A percentile compares a stretch with the other conserved stretches of the same genome.
Evolutionary conservation across 2,888 invertebrate genomes (phyloP).

Genomic region (Microctonus brassicae): DNA sequence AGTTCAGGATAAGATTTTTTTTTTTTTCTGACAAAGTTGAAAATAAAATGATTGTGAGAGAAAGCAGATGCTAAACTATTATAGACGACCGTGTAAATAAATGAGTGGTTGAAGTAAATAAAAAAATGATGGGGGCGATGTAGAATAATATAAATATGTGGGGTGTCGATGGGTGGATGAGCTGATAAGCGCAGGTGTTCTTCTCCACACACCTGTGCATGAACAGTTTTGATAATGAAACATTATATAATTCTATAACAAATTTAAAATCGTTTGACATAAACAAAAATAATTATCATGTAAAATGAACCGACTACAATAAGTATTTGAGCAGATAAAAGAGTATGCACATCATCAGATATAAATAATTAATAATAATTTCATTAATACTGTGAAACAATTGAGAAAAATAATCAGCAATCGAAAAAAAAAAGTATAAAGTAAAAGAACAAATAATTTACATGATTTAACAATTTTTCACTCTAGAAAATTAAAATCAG

Average conservation of each 20-base stretch:
- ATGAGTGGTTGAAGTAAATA: neutral
- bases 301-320: neutral
- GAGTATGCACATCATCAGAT: neutral
- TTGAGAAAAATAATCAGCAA: no score
- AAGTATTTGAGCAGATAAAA: neutral
- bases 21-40: neutral
- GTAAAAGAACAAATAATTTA: no score
- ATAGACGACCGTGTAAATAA: neutral
- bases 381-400: no score
- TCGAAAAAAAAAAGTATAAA: no score
- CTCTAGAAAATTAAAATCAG: no score
- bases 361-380: no score
- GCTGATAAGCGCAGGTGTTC: slow-evolving; percentile 51
- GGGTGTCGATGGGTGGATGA: neutral
- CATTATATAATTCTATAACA: no score
- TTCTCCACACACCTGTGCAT: slow-evolving; percentile 51
- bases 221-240: slow-evolving; percentile 15
- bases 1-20: neutral
- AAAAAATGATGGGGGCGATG: neutral
- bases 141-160: neutral
- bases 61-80: neutral
- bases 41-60: neutral
- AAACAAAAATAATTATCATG: neutral
- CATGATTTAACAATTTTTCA: no score
- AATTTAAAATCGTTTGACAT: neutral